phyloP scores from a whole-genome alignment of 1,140 invertebrate species.

The Lasaia peninsularis region DNA sequence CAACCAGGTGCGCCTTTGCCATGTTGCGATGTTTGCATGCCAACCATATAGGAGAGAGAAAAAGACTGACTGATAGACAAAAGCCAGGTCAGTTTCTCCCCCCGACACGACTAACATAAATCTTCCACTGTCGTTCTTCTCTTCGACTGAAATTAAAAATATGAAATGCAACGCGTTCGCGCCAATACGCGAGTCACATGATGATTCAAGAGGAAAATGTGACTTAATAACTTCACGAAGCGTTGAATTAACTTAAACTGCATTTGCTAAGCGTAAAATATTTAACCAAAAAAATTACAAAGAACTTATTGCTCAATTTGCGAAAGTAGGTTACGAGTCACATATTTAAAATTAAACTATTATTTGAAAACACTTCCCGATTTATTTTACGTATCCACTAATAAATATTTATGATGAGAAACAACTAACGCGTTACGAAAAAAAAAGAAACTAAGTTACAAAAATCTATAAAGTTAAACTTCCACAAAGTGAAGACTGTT shows the following conservation, averaged over 20 bases:
- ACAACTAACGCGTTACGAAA: constrained; percentile 4
- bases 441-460: constrained; percentile 10
- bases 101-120: constrained; percentile 59
- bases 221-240: constrained; percentile 27
- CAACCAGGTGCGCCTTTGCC: constrained; percentile 9
- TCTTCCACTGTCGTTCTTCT: constrained; percentile 50
- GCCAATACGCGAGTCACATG: constrained; percentile 43
- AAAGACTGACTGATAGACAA: constrained; percentile 70
- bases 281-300: constrained; percentile 35
- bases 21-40: constrained; percentile 49
- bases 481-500: constrained; percentile 31
- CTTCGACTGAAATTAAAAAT: constrained; percentile 42
- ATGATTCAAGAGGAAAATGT: constrained; percentile 38
- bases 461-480: constrained; percentile 40
- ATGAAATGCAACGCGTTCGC: constrained; percentile 31
- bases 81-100: constrained; percentile 65
- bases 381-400: constrained; percentile 3
- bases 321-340: constrained; percentile 56
- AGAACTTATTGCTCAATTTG: constrained; percentile 51
- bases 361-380: constrained; percentile 16
- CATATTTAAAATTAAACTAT: constrained; percentile 28
- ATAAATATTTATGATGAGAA: constrained; percentile 9
- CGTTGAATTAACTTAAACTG: neutral
- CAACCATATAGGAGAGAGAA: constrained; percentile 74
- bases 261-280: neutral